Evolutionary conservation across 2,797 vertebrate genomes (phyloP), one percentile per base, ranked within the genome.

Genomic region (Sebastolobus altivelis): DNA sequence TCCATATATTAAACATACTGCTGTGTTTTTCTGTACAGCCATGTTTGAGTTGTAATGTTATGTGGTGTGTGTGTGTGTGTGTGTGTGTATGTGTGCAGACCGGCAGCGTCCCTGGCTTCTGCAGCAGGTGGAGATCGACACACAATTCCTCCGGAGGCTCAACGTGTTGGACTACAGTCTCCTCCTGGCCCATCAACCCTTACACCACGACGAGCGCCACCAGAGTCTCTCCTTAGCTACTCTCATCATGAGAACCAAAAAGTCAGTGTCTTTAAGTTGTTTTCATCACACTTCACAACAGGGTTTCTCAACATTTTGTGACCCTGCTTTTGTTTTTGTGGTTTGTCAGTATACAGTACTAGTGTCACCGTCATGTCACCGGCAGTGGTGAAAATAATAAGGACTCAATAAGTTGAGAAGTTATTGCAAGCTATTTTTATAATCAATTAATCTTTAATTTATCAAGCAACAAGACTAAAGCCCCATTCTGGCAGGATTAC

Each of bases 151-250:
- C 2, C 87, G 40, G 83, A 91, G 90, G 12, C 95, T 97, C 43
- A 96, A 96, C 0, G 95, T 98, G 40, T 78, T 98, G 87, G 97
- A 98, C 87, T 98, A 98, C 89, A 98, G 97, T 65, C 90, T 98
- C 29, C 95, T 98, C 46, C 74, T 98, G 83, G 97, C 96, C 55
- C 91, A 96, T 59, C 97, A 97, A 89, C 92, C 88, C 0, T 86
- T 98, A 56, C 97, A 96, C 8, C 79, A 89, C 0, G 97, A 98
- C 0, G 97, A 98, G 65, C 94, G 87, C 20, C 80, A 90, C 27
- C 90, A 84, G n/a, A 89, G 85, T 49, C 92, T 91, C 31, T 95
- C 95, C 18, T 93, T 97, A 3, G 92, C 94, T 4, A 90, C 93
- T 3, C 80, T 97, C 70, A 92, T 97, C 80, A 91, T 95, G 82